Conservation (phyloP, 2,113 vertebrate species). For the Panthera leo region DNA sequence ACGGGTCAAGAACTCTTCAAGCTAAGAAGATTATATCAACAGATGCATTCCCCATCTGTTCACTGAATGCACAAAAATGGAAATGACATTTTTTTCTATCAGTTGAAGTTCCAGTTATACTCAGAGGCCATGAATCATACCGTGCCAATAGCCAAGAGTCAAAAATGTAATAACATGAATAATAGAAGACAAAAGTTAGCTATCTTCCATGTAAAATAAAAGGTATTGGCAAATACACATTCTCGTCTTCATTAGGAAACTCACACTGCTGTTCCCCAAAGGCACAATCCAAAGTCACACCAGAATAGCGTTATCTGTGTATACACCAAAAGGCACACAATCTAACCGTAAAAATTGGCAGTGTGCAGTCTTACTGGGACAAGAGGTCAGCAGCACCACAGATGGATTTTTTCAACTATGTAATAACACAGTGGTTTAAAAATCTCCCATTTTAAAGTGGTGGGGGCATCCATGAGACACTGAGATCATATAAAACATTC, state of each 20-base stretch:
- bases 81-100: conserved; percentile 58
- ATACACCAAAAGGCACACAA: neutral
- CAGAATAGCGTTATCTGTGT: neutral
- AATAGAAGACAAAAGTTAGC: neutral
- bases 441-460: neutral
- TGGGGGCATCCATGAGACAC: neutral
- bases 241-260: neutral
- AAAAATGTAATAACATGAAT: neutral
- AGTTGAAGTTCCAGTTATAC: conserved; percentile 50
- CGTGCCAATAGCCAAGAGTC: neutral
- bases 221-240: neutral
- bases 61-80: conserved; percentile 52
- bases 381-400: neutral
- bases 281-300: neutral
- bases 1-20: conserved; percentile 73
- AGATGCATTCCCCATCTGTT: conserved; percentile 76
- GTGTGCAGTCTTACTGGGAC: neutral
- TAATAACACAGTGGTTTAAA: neutral
- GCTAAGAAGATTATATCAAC: conserved; percentile 75
- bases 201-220: conserved; percentile 34
- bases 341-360: neutral
- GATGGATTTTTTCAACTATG: neutral
- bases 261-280: neutral
- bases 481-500: neutral
- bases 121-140: conserved; percentile 2